A percentile compares a stretch with the other conserved stretches of the same genome.
Evolutionary conservation across 2,888 invertebrate species (phyloP).

Genomic region (Stenodema calcarata): DNA sequence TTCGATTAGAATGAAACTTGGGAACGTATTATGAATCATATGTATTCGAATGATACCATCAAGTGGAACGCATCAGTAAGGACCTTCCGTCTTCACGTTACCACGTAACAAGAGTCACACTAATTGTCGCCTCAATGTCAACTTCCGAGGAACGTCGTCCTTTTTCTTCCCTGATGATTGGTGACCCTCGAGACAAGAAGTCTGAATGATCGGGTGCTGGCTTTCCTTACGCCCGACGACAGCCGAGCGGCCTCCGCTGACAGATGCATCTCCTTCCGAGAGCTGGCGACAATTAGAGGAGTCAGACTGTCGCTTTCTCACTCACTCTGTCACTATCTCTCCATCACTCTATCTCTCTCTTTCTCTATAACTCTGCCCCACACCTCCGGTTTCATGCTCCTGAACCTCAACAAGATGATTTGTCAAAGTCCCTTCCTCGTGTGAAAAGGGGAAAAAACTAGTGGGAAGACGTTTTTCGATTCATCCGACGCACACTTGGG

Average conservation of each 20-base stretch:
- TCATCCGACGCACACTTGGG: too few relatives aligned
- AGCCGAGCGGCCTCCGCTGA: slow-evolving; percentile 5
- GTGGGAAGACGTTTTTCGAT: too few relatives aligned
- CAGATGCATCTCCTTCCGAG: slow-evolving; percentile 30
- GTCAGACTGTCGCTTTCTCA: too few relatives aligned
- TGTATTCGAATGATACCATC: too few relatives aligned
- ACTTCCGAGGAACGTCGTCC: background rate
- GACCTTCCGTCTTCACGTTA: background rate
- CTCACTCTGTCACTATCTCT: too few relatives aligned
- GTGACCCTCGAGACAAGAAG: background rate
- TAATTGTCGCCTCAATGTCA: background rate
- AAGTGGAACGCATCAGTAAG: too few relatives aligned
- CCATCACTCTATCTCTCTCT: too few relatives aligned
- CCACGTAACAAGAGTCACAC: background rate
- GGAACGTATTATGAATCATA: too few relatives aligned
- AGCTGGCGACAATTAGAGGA: slow-evolving; percentile 22
- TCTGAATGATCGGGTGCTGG: slow-evolving; percentile 1
- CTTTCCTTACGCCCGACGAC: background rate
- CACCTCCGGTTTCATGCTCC: background rate
- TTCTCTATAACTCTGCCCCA: too few relatives aligned
- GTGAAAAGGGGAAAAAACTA: background rate
- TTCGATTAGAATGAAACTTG: too few relatives aligned
- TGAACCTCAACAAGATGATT: background rate
- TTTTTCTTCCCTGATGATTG: background rate
- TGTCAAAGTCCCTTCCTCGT: background rate